Evolutionary conservation across 2,797 vertebrate species (phyloP), one percentile per base, ranked within the genome.

Genomic region (Crenichthys baileyi): DNA sequence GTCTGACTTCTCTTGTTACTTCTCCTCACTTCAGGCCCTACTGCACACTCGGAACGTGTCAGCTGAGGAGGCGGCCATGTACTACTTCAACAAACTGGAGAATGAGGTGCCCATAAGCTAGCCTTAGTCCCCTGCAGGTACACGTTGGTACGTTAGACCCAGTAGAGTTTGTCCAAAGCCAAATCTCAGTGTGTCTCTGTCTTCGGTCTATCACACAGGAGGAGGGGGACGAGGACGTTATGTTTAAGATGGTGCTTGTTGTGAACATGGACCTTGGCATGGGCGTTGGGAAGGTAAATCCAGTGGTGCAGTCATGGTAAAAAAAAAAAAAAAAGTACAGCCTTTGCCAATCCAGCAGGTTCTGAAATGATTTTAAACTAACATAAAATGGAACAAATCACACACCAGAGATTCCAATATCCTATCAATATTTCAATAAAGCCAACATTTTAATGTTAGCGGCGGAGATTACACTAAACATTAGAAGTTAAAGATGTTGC

Each of bases 21-120:
- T 79, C 26, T 91, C 5, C 22, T 70, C 31, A 0, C 80, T 78
- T 13, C 88, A 97, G 96, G 96, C 96, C 3, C 95, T 97, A 79
- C 91, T 96, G 78, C 95, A 96, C 81, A 97, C 96, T 53, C 92
- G 95, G 85, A 97, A 97, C 56, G 95, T 95, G 72, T 97, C 96
- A 70, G 96, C 96, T 1, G 96, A 97, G 82, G 96, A 96, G 86
- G 96, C 96, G 51, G 96, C 96, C 74, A 96, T 96, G 95, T 96
- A 96, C 91, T 97, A 97, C 92, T 97, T 96, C 92, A 95, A 96
- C 94, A 96, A 96, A 87, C 93, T 97, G 91, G 96, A 96, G 91
- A 96, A 96, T 89, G 96, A 96, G 95, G 95, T 96, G 90, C 91
- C 89, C 83, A 90, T 92, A 92, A 92, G 90, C 48, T 93, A 94